Evolutionary conservation across 2,797 vertebrate species (phyloP).

Genomic region (Benthosema pterotum): DNA sequence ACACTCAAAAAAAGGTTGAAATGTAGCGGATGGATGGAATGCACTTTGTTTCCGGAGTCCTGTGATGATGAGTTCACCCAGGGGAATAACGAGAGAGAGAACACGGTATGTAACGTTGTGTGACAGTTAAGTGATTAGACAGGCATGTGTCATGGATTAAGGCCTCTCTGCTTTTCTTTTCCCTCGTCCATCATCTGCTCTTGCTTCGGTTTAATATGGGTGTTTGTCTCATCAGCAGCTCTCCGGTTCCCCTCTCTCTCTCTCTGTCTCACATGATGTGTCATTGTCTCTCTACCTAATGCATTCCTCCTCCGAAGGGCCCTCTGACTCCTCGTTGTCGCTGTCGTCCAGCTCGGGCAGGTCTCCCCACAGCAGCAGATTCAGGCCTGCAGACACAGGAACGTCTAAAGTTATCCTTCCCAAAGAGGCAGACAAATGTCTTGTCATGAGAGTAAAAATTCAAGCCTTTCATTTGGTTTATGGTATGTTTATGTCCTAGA

Average conservation of each 20-base stretch:
- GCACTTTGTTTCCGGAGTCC: no score
- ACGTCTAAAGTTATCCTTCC: slow-evolving; percentile 76
- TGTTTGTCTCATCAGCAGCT: slow-evolving; percentile 40
- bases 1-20: no score
- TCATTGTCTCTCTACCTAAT: slow-evolving; percentile 83
- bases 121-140: slow-evolving; percentile 45
- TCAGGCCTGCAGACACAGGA: slow-evolving; percentile 74
- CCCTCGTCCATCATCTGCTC: slow-evolving; percentile 9
- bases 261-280: slow-evolving; percentile 11
- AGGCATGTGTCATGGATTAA: slow-evolving; percentile 51
- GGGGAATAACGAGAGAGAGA: no score
- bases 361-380: slow-evolving; percentile 93
- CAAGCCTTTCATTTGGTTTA: no score
- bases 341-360: slow-evolving; percentile 91
- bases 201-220: slow-evolving; percentile 38
- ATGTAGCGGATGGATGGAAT: no score
- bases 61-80: no score
- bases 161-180: slow-evolving; percentile 22
- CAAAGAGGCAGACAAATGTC: slow-evolving; percentile 92
- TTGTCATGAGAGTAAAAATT: no score
- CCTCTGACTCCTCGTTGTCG: slow-evolving; percentile 83
- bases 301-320: slow-evolving; percentile 87
- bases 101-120: no score
- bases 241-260: slow-evolving; percentile 23
- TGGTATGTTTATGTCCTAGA: no score